These are phyloP conservation scores for Hoplostethus atlanticus DNA, from an alignment of 2,797 vertebrate genomes.

Conservation along the genomic window DNA sequence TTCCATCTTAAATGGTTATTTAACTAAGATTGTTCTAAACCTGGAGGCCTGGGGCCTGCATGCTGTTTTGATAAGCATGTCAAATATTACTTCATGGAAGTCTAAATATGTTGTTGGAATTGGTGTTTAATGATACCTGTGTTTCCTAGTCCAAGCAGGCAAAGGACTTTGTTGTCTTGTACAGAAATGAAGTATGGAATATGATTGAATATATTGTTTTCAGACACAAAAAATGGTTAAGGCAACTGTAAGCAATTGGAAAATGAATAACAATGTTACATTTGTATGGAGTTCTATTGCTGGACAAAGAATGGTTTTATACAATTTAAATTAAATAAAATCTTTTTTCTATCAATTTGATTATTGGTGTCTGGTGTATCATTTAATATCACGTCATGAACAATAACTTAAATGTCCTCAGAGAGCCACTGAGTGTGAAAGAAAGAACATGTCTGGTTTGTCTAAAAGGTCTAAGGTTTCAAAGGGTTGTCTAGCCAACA, in stretches of 20 bases:
- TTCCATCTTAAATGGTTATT: slow-evolving; percentile 57
- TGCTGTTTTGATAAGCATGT: slow-evolving; percentile 35
- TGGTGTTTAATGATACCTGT: slow-evolving; percentile 55
- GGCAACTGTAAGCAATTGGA: slow-evolving; percentile 66
- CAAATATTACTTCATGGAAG: slow-evolving; percentile 23
- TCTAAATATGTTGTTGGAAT: slow-evolving; percentile 16
- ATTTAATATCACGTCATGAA: slow-evolving; percentile 17
- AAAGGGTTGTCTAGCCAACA: not conserved
- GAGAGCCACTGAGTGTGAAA: not conserved
- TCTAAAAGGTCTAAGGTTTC: not conserved
- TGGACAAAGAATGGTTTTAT: slow-evolving; percentile 85
- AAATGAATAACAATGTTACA: slow-evolving; percentile 54
- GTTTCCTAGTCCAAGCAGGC: slow-evolving; percentile 78
- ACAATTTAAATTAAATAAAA: slow-evolving; percentile 86
- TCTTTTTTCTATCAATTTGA: slow-evolving; percentile 68
- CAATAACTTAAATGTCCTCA: not conserved
- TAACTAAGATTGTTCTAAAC: slow-evolving; percentile 64
- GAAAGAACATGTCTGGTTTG: not conserved
- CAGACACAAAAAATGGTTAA: slow-evolving; percentile 37
- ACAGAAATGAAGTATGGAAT: slow-evolving; percentile 36
- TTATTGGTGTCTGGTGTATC: slow-evolving; percentile 51
- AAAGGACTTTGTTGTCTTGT: slow-evolving; percentile 72
- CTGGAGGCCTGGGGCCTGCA: slow-evolving; percentile 79
- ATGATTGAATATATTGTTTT: slow-evolving; percentile 39
- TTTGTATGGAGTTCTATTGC: slow-evolving; percentile 81